phyloP scores from a whole-genome alignment of 2,113 vertebrate genomes.

The Mustelus asterias region DNA sequence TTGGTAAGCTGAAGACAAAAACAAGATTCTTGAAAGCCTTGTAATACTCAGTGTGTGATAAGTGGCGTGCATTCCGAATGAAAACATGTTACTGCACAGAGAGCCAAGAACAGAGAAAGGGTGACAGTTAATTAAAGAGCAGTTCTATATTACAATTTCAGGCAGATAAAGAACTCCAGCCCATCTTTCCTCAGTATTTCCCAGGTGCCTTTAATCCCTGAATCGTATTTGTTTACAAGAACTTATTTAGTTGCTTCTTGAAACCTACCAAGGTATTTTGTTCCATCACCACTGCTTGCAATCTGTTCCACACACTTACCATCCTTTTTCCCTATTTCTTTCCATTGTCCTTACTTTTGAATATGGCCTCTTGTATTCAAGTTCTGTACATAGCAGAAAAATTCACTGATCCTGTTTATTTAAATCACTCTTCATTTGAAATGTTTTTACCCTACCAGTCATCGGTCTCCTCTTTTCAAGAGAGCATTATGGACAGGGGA shows the following conservation, averaged over 20 bases:
- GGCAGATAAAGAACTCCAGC: not conserved
- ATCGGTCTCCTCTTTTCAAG: not conserved
- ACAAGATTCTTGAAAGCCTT: not conserved
- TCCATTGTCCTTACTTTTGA: not conserved
- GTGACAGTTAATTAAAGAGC: not conserved
- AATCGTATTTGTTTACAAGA: not conserved
- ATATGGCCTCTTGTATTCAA: not conserved
- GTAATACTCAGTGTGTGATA: not conserved
- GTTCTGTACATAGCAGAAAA: not conserved
- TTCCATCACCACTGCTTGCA: not conserved
- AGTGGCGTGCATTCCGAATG: not conserved
- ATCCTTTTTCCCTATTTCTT: not conserved
- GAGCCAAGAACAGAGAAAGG: not conserved
- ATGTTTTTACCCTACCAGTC: not conserved
- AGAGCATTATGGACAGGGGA: too few relatives aligned
- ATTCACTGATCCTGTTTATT: not conserved
- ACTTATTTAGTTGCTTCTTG: too few relatives aligned
- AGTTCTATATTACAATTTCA: not conserved
- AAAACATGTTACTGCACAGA: not conserved
- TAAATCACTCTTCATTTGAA: not conserved
- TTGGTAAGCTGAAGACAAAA: too few relatives aligned
- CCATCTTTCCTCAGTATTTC: not conserved
- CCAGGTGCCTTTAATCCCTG: not conserved
- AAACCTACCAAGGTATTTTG: not conserved
- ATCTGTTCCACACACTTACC: not conserved